Percentiles rank a stretch among this genome's conserved stretches.
Evolutionary conservation across 2,797 vertebrate genomes (phyloP).

Genomic region (Gambelia wislizenii): DNA sequence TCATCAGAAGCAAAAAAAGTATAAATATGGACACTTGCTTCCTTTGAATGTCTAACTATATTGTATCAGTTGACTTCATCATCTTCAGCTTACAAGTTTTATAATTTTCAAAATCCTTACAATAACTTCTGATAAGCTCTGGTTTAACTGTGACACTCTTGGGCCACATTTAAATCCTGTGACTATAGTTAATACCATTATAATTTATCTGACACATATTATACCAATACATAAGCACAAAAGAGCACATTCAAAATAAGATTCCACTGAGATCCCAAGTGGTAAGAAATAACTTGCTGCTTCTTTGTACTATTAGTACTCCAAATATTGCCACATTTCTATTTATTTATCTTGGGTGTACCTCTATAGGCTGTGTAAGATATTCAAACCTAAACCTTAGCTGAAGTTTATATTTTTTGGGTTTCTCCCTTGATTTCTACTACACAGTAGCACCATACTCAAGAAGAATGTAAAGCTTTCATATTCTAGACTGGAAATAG

Average conservation of each 20-base stretch:
- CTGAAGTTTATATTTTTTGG: slow-evolving; percentile 59
- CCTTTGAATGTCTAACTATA: background rate
- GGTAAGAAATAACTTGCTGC: background rate
- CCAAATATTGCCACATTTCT: slow-evolving; percentile 26
- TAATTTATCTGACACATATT: background rate
- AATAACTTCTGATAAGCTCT: background rate
- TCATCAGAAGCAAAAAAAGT: background rate
- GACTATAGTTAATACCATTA: background rate
- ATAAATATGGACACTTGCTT: background rate
- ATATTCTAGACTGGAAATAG: slow-evolving; percentile 78
- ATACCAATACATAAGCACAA: background rate
- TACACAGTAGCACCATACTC: slow-evolving; percentile 66
- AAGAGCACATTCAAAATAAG: slow-evolving; percentile 6
- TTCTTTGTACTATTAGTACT: slow-evolving; percentile 30
- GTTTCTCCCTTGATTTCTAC: slow-evolving; percentile 67
- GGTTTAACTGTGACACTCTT: background rate
- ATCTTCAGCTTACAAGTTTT: background rate
- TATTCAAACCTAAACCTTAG: slow-evolving; percentile 48
- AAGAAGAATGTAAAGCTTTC: slow-evolving; percentile 69
- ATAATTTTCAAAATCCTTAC: background rate
- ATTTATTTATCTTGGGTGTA: slow-evolving; percentile 36
- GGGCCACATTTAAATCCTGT: background rate
- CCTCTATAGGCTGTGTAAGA: slow-evolving; percentile 54
- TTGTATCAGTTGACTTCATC: background rate
- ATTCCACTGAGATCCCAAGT: slow-evolving; percentile 12